phyloP scores from a whole-genome alignment of 2,113 vertebrate genomes.

The Neomonachus schauinslandi region DNA sequence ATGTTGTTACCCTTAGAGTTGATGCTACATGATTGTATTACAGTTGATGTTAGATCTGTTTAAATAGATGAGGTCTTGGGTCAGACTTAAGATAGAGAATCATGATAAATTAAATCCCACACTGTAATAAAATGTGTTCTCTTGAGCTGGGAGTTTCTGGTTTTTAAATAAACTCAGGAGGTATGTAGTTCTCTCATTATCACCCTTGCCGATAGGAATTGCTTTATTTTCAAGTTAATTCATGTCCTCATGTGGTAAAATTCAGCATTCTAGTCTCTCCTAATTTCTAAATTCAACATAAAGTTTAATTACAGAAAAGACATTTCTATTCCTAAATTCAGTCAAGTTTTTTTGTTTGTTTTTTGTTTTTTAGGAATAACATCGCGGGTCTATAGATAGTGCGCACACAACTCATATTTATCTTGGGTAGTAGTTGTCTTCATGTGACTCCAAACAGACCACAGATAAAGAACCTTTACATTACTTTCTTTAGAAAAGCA shows the following conservation, averaged over 20 bases:
- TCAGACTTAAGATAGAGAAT: background rate
- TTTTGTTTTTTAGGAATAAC: background rate
- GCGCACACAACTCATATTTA: background rate
- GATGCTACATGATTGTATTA: background rate
- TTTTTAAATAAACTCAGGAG: background rate
- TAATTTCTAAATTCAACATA: slow-evolving; percentile 32
- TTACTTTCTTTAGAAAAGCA: background rate
- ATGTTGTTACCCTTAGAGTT: background rate
- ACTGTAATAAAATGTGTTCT: background rate
- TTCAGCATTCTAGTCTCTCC: background rate
- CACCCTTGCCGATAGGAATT: background rate
- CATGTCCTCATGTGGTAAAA: background rate
- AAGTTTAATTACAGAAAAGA: background rate
- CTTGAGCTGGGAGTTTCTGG: background rate
- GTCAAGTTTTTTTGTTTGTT: background rate
- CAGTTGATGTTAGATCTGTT: background rate
- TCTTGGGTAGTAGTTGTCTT: background rate
- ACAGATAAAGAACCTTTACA: background rate
- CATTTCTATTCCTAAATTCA: background rate
- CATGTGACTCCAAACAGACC: background rate
- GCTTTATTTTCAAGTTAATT: slow-evolving; percentile 30
- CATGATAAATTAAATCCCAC: background rate
- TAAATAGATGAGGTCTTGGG: background rate
- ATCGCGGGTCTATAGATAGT: background rate
- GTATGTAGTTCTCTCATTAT: background rate